Percentiles rank a stretch among this genome's conserved stretches.
Evolutionary conservation across 2,888 invertebrate genomes (phyloP).

Genomic region (Prosapia bicincta): DNA sequence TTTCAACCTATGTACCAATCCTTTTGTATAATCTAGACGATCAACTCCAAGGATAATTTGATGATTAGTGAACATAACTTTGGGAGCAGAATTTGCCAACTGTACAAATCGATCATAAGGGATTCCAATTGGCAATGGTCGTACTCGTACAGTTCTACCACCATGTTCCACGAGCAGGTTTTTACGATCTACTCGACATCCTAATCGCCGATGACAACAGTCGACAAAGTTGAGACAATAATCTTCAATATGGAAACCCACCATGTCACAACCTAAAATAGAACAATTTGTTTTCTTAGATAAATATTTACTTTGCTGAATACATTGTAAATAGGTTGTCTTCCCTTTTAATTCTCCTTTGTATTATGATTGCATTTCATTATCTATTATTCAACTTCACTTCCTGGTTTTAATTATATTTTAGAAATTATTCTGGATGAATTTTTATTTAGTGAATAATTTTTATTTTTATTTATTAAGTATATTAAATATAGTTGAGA

Average conservation of each 20-base stretch:
- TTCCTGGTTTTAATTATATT: no score
- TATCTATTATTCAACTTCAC: no score
- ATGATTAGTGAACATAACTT: slow-evolving; percentile 58
- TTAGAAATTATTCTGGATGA: no score
- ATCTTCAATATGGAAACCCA: slow-evolving; percentile 88
- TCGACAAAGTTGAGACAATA: slow-evolving; percentile 90
- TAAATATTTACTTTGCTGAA: no score
- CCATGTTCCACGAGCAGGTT: slow-evolving; percentile 84
- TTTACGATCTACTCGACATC: slow-evolving; percentile 84
- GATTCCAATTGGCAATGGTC: slow-evolving; percentile 85
- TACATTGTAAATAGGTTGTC: no score
- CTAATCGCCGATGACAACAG: slow-evolving; percentile 82
- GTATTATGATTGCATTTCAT: no score
- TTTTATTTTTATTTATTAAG: no score
- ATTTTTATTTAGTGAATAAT: no score
- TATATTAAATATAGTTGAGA: no score
- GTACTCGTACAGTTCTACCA: slow-evolving; percentile 76
- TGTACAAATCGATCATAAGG: slow-evolving; percentile 82
- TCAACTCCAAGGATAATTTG: slow-evolving; percentile 83
- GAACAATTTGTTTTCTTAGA: no score
- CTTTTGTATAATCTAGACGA: slow-evolving; percentile 87
- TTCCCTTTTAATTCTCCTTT: no score
- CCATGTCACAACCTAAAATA: slow-evolving; percentile 78
- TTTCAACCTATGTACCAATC: slow-evolving; percentile 75
- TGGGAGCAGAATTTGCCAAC: slow-evolving; percentile 64